Evolutionary conservation across 2,888 invertebrate species (phyloP).

Genomic region (Ligdia adustata): DNA sequence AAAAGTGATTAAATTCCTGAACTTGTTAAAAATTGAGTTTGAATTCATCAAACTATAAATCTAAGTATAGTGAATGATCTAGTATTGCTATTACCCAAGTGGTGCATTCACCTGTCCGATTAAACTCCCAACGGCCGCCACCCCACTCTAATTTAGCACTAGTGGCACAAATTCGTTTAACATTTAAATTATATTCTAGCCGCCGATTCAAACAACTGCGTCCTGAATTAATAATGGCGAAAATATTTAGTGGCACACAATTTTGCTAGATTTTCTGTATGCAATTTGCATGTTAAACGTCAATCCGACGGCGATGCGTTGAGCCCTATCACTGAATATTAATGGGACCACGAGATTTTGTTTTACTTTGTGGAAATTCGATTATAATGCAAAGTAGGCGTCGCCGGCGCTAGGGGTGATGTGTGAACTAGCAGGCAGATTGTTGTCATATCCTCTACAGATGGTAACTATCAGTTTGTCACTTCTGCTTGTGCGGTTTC

Average conservation of each 20-base stretch:
- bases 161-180: conserved; percentile 78
- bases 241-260: conserved; percentile 80
- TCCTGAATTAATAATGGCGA: conserved; percentile 76
- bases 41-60: too few species aligned
- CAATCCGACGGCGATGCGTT: conserved; percentile 78
- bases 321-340: conserved; percentile 82
- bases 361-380: conserved; percentile 81
- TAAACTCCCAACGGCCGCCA: conserved; percentile 61
- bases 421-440: conserved; percentile 21
- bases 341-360: conserved; percentile 79
- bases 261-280: conserved; percentile 81
- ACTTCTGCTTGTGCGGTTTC: too few species aligned
- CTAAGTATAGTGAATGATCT: conserved; percentile 1
- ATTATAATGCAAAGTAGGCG: conserved; percentile 82
- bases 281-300: conserved; percentile 84
- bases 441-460: conserved; percentile 1
- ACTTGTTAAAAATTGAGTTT: too few species aligned
- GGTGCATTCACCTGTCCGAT: conserved; percentile 62
- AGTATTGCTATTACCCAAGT: conserved; percentile 6
- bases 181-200: conserved; percentile 80
- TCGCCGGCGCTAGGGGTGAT: conserved; percentile 43
- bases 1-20: too few species aligned
- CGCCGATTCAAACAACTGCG: conserved; percentile 77
- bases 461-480: too few species aligned
- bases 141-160: conserved; percentile 70